These are phyloP conservation scores for Oreochromis mossambicus DNA, from an alignment of 2,797 vertebrate species.

Conservation along the genomic window DNA sequence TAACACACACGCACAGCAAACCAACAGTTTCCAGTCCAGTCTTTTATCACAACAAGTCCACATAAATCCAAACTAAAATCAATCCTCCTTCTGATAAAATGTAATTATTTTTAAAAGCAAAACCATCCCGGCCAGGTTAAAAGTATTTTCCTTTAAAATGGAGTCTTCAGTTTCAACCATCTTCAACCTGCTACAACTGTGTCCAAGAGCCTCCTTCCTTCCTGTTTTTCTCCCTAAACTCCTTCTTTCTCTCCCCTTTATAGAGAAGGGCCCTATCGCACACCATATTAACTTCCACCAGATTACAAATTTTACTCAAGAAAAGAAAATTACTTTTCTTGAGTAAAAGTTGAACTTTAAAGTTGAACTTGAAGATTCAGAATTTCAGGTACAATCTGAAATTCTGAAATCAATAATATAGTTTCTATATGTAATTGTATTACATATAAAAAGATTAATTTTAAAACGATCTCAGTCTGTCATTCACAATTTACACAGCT, in stretches of 20 bases:
- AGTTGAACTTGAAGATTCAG: background rate
- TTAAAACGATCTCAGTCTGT: background rate
- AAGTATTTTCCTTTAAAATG: background rate
- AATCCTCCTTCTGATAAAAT: background rate
- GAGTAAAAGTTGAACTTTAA: background rate
- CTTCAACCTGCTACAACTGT: background rate
- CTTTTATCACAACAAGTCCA: background rate
- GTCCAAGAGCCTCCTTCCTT: background rate
- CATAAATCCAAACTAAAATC: background rate
- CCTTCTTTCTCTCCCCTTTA: background rate
- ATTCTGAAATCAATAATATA: background rate
- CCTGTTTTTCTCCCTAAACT: background rate
- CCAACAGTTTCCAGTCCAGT: background rate
- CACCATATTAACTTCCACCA: background rate
- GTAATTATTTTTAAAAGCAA: background rate
- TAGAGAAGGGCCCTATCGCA: background rate
- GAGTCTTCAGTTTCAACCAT: background rate
- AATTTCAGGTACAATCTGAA: background rate
- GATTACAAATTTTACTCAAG: background rate
- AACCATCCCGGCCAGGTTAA: background rate
- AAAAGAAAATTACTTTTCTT: background rate
- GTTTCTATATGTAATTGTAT: background rate
- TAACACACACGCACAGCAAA: background rate
- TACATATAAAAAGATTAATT: background rate
- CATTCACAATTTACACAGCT: slow-evolving; percentile 52